Evolutionary conservation across 2,888 invertebrate genomes (phyloP).

Genomic region (Harpalus rufipes): DNA sequence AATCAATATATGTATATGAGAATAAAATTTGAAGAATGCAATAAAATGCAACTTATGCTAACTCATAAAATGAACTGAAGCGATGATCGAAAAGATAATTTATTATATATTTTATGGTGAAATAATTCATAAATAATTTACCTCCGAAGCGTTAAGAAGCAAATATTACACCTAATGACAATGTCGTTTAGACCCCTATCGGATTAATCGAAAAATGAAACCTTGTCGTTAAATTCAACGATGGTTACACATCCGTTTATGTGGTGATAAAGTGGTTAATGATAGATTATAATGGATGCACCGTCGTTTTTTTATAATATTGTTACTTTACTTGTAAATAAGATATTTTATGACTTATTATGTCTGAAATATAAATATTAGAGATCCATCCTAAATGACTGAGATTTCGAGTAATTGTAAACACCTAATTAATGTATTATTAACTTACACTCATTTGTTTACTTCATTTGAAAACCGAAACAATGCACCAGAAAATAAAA

Average conservation of each 20-base stretch:
- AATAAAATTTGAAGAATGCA: background rate
- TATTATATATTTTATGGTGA: slow-evolving; percentile 36
- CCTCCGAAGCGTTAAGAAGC: slow-evolving; percentile 12
- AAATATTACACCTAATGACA: slow-evolving; percentile 20
- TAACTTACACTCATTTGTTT: too few relatives aligned
- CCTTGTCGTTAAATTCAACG: slow-evolving; percentile 19
- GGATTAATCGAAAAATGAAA: slow-evolving; percentile 43
- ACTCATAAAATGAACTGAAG: background rate
- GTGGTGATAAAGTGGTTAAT: slow-evolving; percentile 48
- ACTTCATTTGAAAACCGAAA: too few relatives aligned
- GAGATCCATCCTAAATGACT: too few relatives aligned
- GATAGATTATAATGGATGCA: background rate
- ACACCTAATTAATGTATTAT: too few relatives aligned
- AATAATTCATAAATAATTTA: slow-evolving; percentile 50
- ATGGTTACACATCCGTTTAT: slow-evolving; percentile 37
- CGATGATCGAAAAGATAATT: background rate
- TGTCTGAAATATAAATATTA: too few relatives aligned
- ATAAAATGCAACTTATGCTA: background rate
- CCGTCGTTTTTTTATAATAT: slow-evolving; percentile 1
- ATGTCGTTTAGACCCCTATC: slow-evolving; percentile 20
- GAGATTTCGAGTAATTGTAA: too few relatives aligned
- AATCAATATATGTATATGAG: background rate
- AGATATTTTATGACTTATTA: background rate
- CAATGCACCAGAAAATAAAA: too few relatives aligned
- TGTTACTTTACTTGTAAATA: slow-evolving; percentile 13